Conservation (phyloP, 2,888 invertebrate species). For the Spialia ferax region DNA sequence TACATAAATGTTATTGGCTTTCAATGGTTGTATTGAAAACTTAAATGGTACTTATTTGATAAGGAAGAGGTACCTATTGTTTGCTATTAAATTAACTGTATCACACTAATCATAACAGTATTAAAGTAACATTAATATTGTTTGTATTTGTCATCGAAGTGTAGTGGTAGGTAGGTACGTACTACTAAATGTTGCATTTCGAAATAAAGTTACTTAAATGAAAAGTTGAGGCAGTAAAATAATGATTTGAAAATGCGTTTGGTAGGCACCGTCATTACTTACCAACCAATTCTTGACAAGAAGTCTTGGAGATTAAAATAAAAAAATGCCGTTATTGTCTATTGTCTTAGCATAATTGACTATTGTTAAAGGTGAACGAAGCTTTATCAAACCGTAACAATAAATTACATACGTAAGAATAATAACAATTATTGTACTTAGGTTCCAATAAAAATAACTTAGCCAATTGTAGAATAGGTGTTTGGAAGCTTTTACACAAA, state of each 20-base stretch:
- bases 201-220: neutral
- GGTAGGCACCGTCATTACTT: too few relatives aligned
- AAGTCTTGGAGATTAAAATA: slow-evolving; percentile 24
- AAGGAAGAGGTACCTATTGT: too few relatives aligned
- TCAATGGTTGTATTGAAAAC: too few relatives aligned
- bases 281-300: neutral
- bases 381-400: slow-evolving; percentile 79
- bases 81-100: too few relatives aligned
- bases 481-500: slow-evolving; percentile 85
- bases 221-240: neutral
- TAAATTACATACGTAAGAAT: slow-evolving; percentile 78
- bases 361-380: slow-evolving; percentile 56
- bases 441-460: slow-evolving; percentile 59
- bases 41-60: too few relatives aligned
- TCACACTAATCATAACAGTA: neutral
- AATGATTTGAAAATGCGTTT: neutral
- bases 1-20: too few relatives aligned
- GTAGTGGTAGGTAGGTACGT: too few relatives aligned
- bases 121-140: neutral
- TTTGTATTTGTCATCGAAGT: too few relatives aligned
- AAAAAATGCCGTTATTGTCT: slow-evolving; percentile 12
- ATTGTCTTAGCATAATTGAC: slow-evolving; percentile 25
- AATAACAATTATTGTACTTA: slow-evolving; percentile 59
- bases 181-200: neutral
- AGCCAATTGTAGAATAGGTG: slow-evolving; percentile 76